phyloP scores from a whole-genome alignment of 2,797 vertebrate genomes.

The Microctenopoma steveboyesi region DNA sequence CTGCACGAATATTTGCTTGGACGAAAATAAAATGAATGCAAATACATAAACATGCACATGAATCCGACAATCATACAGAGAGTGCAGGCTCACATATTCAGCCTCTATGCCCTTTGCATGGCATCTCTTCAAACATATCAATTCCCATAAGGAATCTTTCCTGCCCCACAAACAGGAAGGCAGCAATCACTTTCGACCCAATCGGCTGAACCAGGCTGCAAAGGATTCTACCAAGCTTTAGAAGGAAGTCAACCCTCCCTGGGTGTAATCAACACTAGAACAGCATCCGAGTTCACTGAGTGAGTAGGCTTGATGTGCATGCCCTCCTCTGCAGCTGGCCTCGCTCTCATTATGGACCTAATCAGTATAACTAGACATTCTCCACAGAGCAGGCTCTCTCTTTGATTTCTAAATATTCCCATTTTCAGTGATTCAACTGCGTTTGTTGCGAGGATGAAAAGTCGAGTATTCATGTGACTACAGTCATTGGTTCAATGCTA shows the following conservation, averaged over 20 bases:
- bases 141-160: slow-evolving; percentile 44
- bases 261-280: slow-evolving; percentile 70
- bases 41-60: slow-evolving; percentile 26
- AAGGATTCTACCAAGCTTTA: slow-evolving; percentile 35
- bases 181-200: slow-evolving; percentile 65
- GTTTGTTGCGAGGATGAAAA: slow-evolving; percentile 33
- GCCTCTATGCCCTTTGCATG: slow-evolving; percentile 37
- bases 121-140: slow-evolving; percentile 63
- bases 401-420: slow-evolving; percentile 55
- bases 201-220: slow-evolving; percentile 63
- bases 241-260: slow-evolving; percentile 51
- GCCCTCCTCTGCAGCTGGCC: slow-evolving; percentile 73
- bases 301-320: slow-evolving; percentile 42
- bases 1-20: slow-evolving; percentile 28
- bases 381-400: slow-evolving; percentile 47
- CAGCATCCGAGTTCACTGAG: slow-evolving; percentile 40
- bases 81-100: slow-evolving; percentile 26
- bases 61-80: slow-evolving; percentile 12
- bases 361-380: slow-evolving; percentile 63
- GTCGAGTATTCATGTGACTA: slow-evolving; percentile 28
- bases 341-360: slow-evolving; percentile 57
- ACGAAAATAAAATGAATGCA: slow-evolving; percentile 36
- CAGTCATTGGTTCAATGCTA: slow-evolving; percentile 28
- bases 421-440: slow-evolving; percentile 28
- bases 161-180: slow-evolving; percentile 33